Evolutionary conservation across 2,888 invertebrate species (phyloP).

Genomic region (Coelopa pilipes): DNA sequence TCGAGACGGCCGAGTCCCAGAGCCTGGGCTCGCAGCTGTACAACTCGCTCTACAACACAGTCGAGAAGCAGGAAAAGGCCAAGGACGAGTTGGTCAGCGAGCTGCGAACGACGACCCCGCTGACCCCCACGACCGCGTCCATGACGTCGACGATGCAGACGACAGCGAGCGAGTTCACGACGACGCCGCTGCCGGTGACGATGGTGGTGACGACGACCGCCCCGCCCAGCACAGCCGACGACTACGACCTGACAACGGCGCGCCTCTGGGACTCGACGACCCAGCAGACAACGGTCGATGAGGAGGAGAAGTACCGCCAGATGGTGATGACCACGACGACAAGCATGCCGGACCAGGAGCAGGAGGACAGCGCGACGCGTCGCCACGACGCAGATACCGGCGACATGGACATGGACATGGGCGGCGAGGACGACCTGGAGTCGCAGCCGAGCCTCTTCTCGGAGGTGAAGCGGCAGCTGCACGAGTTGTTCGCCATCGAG

Average conservation of each 20-base stretch:
- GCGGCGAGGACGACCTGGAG: constrained; percentile 59
- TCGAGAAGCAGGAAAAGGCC: too few relatives aligned
- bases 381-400: constrained; percentile 51
- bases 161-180: constrained; percentile 50
- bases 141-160: constrained; percentile 64
- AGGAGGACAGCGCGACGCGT: constrained; percentile 58
- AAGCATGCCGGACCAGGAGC: constrained; percentile 36
- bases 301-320: constrained; percentile 5
- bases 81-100: constrained; percentile 17
- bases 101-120: constrained; percentile 49
- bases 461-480: constrained; percentile 64
- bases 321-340: constrained; percentile 34
- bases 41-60: constrained; percentile 57
- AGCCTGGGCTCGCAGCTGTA: constrained; percentile 72
- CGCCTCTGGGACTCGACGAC: constrained; percentile 45
- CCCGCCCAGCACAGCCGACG: constrained; percentile 39
- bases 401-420: constrained; percentile 48
- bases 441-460: constrained; percentile 65
- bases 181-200: constrained; percentile 12
- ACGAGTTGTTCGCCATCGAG: constrained; percentile 62
- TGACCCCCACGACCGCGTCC: constrained; percentile 62
- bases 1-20: constrained; percentile 85
- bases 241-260: constrained; percentile 50
- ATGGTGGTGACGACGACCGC: constrained; percentile 44
- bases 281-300: constrained; percentile 47